Conservation (phyloP, 2,888 invertebrate species). For the Drosophila sordidapex region DNA sequence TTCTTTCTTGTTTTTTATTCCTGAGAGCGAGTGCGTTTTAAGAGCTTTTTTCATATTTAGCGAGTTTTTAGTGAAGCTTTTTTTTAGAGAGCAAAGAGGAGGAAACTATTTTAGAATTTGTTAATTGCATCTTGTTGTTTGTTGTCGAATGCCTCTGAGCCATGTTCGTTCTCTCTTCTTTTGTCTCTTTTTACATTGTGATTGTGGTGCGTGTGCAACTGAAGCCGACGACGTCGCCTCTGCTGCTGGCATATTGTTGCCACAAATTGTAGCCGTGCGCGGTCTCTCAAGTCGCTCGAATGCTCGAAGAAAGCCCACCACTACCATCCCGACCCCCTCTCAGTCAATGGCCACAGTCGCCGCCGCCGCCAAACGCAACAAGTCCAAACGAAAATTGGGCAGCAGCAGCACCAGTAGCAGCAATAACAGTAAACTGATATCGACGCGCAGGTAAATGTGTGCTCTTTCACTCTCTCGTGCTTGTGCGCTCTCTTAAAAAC, state of each 20-base stretch:
- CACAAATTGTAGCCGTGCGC: constrained; percentile 51
- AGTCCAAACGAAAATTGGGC: constrained; percentile 58
- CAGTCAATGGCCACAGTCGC: constrained; percentile 33
- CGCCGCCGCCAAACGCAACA: constrained; percentile 47
- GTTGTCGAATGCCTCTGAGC: constrained; percentile 46
- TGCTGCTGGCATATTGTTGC: constrained; percentile 30
- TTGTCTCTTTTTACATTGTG: constrained; percentile 23
- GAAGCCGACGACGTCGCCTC: constrained; percentile 12
- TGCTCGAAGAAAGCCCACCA: constrained; percentile 56
- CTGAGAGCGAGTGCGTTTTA: constrained; percentile 28
- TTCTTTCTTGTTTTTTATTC: neutral
- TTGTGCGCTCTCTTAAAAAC: constrained; percentile 10
- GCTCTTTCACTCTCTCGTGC: constrained; percentile 32
- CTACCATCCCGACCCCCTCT: constrained; percentile 25
- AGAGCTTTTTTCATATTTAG: constrained; percentile 58
- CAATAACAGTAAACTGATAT: constrained; percentile 41
- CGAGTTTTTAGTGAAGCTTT: constrained; percentile 9
- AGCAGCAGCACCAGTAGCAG: constrained; percentile 33
- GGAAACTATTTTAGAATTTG: constrained; percentile 13
- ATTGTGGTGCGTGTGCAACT: constrained; percentile 41
- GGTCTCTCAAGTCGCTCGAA: constrained; percentile 51
- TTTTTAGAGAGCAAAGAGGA: neutral
- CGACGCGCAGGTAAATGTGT: constrained; percentile 68
- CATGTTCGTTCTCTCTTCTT: constrained; percentile 53
- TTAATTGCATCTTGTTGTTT: constrained; percentile 32